These are phyloP conservation scores for Baryphthengus martii DNA, from an alignment of 2,113 vertebrate genomes.

Conservation along the genomic window DNA sequence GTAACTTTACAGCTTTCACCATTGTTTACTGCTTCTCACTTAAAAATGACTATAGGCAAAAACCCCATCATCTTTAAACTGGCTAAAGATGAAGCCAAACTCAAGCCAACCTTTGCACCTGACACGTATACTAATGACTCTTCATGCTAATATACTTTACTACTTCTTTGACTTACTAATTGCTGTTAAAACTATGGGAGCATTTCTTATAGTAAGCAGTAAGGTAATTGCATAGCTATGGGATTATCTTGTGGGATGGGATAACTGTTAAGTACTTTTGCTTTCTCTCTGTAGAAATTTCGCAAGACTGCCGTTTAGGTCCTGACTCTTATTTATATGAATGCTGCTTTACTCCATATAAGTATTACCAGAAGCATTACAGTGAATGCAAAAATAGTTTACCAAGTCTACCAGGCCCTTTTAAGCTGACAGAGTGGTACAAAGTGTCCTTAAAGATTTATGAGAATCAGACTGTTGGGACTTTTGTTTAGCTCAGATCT, in stretches of 20 bases:
- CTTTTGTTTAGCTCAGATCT: neutral
- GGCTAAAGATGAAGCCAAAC: conserved; percentile 21
- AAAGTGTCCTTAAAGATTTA: conserved; percentile 29
- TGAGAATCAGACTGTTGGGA: neutral
- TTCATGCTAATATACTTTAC: conserved; percentile 33
- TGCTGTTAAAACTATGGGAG: conserved; percentile 24
- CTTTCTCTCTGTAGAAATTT: conserved; percentile 2
- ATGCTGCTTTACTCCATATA: neutral
- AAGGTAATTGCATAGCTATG: conserved; percentile 22
- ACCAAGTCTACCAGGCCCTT: conserved; percentile 2
- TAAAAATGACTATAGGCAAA: conserved; percentile 16
- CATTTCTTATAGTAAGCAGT: conserved; percentile 3
- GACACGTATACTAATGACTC: neutral
- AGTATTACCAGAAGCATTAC: neutral
- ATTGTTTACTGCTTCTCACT: neutral
- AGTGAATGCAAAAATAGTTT: neutral
- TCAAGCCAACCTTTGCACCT: conserved; percentile 4
- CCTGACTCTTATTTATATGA: conserved; percentile 47
- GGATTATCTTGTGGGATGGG: neutral
- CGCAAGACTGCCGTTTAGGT: conserved; percentile 13
- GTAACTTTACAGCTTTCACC: neutral
- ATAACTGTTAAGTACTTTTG: neutral
- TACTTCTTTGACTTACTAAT: conserved; percentile 50
- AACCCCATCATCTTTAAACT: neutral
- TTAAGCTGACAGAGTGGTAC: conserved; percentile 1